A percentile compares a stretch with the other conserved stretches of the same genome.
phyloP scores from a whole-genome alignment of 2,888 invertebrate genomes.

The Drosophila testacea region DNA sequence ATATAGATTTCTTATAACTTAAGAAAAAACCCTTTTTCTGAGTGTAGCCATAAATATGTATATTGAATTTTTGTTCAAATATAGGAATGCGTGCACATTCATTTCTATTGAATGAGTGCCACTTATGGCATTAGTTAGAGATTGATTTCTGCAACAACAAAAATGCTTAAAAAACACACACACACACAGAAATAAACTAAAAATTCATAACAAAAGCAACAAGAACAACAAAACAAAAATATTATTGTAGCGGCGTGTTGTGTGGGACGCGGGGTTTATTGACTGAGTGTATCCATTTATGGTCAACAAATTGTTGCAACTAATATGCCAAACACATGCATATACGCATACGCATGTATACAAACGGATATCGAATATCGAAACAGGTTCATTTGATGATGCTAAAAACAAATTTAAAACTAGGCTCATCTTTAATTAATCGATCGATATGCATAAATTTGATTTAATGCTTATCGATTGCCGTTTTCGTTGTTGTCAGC shows the following conservation, averaged over 20 bases:
- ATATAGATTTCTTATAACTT: neutral
- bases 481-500: conserved; percentile 11
- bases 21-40: conserved; percentile 1
- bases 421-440: conserved; percentile 31
- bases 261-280: conserved; percentile 69
- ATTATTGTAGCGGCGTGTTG: conserved; percentile 14
- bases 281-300: conserved; percentile 69
- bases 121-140: conserved; percentile 61
- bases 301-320: conserved; percentile 68
- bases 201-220: conserved; percentile 43
- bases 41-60: conserved; percentile 29
- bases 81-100: conserved; percentile 43
- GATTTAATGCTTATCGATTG: conserved; percentile 18
- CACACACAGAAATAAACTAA: conserved; percentile 28
- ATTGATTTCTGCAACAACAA: conserved; percentile 53
- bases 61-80: conserved; percentile 37
- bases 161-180: conserved; percentile 23
- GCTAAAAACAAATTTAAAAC: conserved; percentile 17
- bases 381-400: conserved; percentile 26
- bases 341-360: conserved; percentile 9
- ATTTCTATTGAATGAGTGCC: conserved; percentile 52
- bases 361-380: conserved; percentile 26
- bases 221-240: conserved; percentile 12
- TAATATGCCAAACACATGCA: conserved; percentile 38
- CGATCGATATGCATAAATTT: conserved; percentile 18